phyloP scores from a whole-genome alignment of 2,797 vertebrate species.

The Triplophysa yarkandensis region DNA sequence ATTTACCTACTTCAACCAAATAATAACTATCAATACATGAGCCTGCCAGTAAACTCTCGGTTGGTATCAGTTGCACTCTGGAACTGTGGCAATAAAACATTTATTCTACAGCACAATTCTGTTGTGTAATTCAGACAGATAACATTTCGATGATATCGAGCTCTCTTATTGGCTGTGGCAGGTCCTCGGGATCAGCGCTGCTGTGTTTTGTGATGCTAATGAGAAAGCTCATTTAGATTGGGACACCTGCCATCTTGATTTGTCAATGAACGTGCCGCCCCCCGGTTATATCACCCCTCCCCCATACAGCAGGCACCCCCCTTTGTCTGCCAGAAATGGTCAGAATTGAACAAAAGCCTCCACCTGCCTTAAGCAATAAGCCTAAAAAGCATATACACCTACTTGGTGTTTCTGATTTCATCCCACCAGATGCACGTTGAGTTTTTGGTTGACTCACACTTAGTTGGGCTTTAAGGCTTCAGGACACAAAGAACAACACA shows the following conservation, averaged over 20 bases:
- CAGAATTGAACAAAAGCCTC: conserved; percentile 51
- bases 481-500: not conserved
- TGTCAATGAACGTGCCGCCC: conserved; percentile 47
- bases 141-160: not conserved
- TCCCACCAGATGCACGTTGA: not conserved
- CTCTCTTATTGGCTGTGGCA: conserved; percentile 19
- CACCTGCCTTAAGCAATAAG: not conserved
- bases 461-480: not conserved
- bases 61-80: not conserved
- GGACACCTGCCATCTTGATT: conserved; percentile 61
- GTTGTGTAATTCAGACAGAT: not conserved
- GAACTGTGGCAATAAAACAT: conserved; percentile 24
- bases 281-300: conserved; percentile 49
- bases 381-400: not conserved
- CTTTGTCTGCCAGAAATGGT: conserved; percentile 55
- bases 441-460: not conserved
- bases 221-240: conserved; percentile 56
- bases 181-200: conserved; percentile 13
- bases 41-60: not conserved
- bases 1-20: not conserved
- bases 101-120: not conserved
- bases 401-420: not conserved
- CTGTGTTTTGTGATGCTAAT: conserved; percentile 61
- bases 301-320: conserved; percentile 35
- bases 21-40: not conserved